Conservation (phyloP, 2,113 vertebrate species). For the Lepisosteus osseus region DNA sequence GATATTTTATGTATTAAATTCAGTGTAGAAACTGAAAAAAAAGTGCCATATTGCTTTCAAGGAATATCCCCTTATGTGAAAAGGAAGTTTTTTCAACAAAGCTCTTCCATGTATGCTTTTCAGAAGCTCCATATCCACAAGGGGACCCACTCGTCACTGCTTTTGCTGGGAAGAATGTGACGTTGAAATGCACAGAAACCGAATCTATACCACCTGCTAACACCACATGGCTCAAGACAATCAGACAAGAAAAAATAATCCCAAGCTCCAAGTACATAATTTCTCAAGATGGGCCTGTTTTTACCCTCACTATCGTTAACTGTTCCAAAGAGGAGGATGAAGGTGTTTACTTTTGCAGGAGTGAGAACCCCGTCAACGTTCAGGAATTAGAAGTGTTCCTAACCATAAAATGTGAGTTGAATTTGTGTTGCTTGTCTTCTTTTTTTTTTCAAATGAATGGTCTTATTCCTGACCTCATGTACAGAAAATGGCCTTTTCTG, state of each 20-base stretch:
- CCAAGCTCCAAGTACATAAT: conserved; percentile 63
- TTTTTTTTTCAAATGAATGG: neutral
- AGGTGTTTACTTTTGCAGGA: conserved; percentile 80
- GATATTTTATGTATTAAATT: neutral
- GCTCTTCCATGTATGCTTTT: neutral
- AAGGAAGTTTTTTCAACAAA: too few species aligned
- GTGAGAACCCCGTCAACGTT: conserved; percentile 72
- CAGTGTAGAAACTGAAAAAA: neutral
- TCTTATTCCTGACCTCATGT: too few species aligned
- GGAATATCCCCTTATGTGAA: neutral
- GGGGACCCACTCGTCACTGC: conserved; percentile 71
- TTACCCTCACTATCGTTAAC: conserved; percentile 78
- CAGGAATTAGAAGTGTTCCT: conserved; percentile 74
- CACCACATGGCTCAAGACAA: conserved; percentile 75
- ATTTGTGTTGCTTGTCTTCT: neutral
- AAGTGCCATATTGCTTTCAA: neutral
- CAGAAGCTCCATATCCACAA: conserved; percentile 69
- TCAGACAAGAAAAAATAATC: conserved; percentile 45
- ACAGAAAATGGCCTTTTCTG: too few species aligned
- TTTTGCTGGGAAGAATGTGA: conserved; percentile 62
- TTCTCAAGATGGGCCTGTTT: conserved; percentile 39
- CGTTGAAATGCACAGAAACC: conserved; percentile 65
- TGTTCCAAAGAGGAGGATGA: conserved; percentile 68
- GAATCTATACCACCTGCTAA: conserved; percentile 62
- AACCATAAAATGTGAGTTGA: conserved; percentile 78